Percentiles rank a stretch among this genome's conserved stretches.
These are phyloP conservation scores for Oryzias sinensis DNA, from an alignment of 2,797 vertebrate species.

Conservation along the genomic window DNA sequence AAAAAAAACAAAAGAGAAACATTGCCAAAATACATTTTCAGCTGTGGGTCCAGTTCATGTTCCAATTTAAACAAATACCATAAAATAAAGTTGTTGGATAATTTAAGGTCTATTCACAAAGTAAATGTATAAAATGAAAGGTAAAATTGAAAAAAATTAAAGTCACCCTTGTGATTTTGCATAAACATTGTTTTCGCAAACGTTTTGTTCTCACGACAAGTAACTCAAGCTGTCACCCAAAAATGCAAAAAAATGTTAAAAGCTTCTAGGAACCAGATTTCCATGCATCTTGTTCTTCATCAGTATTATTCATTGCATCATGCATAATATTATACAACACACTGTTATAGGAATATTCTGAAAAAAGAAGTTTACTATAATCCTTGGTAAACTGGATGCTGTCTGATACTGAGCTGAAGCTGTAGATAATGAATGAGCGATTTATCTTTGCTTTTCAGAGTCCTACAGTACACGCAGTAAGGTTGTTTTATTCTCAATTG, in stretches of 20 bases:
- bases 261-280: slow-evolving; percentile 6
- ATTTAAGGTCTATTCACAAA: too few relatives aligned
- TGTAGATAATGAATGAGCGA: slow-evolving; percentile 1
- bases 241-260: slow-evolving; percentile 7
- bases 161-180: too few relatives aligned
- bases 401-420: neutral
- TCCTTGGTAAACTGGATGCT: neutral
- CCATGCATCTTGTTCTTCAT: slow-evolving; percentile 6
- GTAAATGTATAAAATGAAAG: too few relatives aligned
- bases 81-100: too few relatives aligned
- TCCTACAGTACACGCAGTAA: slow-evolving; percentile 18
- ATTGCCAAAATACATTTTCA: too few relatives aligned
- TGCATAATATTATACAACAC: slow-evolving; percentile 6
- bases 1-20: too few relatives aligned
- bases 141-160: too few relatives aligned
- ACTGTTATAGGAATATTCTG: slow-evolving; percentile 16
- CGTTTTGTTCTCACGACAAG: slow-evolving; percentile 40
- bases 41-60: too few relatives aligned
- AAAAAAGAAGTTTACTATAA: slow-evolving; percentile 8
- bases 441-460: slow-evolving; percentile 2
- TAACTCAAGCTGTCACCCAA: slow-evolving; percentile 11
- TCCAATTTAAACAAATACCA: too few relatives aligned
- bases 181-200: neutral
- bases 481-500: slow-evolving; percentile 1
- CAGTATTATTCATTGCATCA: slow-evolving; percentile 13